phyloP scores from a whole-genome alignment of 1,140 invertebrate genomes.

The Phenacoccus solenopsis region DNA sequence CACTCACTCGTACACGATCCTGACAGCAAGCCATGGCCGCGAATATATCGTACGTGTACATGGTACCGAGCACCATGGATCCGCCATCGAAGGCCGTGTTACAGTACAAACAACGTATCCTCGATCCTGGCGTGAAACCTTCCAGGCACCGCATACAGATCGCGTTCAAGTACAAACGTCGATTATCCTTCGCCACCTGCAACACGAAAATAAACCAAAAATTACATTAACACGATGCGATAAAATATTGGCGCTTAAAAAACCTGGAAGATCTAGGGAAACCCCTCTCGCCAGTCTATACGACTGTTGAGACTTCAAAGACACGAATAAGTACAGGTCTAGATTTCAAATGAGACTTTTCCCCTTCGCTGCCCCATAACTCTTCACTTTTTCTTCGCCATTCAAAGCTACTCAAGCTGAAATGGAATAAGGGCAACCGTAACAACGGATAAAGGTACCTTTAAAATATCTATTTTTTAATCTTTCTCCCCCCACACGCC shows the following conservation, averaged over 20 bases:
- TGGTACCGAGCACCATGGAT: constrained; percentile 82
- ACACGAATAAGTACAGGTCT: background rate
- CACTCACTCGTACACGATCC: constrained; percentile 72
- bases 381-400: background rate
- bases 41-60: constrained; percentile 97
- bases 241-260: no score
- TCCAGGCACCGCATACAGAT: constrained; percentile 88
- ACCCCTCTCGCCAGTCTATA: no score
- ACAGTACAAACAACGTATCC: constrained; percentile 66
- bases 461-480: constrained; percentile 17
- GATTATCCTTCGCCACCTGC: constrained; percentile 75
- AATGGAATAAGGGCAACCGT: background rate
- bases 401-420: constrained; percentile 2
- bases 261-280: background rate
- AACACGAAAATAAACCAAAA: constrained; percentile 28
- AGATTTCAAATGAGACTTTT: constrained; percentile 1
- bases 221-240: no score
- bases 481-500: background rate
- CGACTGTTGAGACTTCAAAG: background rate
- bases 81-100: constrained; percentile 81
- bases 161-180: constrained; percentile 78
- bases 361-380: background rate
- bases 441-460: constrained; percentile 10
- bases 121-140: constrained; percentile 48
- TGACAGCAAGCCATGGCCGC: constrained; percentile 90